A percentile compares a stretch with the other conserved stretches of the same genome.
phyloP scores from a whole-genome alignment of 2,888 invertebrate species.

The Rhagonycha lutea region DNA sequence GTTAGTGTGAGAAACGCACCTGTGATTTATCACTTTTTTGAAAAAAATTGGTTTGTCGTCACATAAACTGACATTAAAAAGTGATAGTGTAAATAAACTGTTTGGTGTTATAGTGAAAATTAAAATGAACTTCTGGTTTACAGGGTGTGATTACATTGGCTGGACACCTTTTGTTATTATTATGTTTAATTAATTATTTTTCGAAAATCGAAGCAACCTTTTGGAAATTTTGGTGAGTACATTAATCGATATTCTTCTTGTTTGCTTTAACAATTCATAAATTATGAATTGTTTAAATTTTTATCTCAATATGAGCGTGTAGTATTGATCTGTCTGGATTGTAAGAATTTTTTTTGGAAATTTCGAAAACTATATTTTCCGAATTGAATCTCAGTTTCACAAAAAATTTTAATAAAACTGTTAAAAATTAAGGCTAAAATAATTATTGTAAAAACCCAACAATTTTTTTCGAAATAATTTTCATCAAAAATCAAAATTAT shows the following conservation, averaged over 20 bases:
- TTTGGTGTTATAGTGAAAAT: background rate
- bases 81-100: background rate
- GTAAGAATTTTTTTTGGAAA: background rate
- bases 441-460: background rate
- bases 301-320: background rate
- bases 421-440: too few relatives aligned
- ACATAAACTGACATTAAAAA: background rate
- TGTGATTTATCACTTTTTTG: background rate
- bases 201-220: background rate
- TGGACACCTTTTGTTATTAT: background rate
- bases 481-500: too few relatives aligned
- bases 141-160: background rate
- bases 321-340: slow-evolving; percentile 3
- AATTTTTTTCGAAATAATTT: background rate
- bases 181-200: background rate
- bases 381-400: background rate
- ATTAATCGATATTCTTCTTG: background rate
- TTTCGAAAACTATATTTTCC: background rate
- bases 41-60: background rate
- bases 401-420: background rate
- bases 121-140: background rate
- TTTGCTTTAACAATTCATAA: background rate
- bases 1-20: background rate
- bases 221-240: background rate
- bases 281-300: background rate